phyloP scores from a whole-genome alignment of 2,888 invertebrate genomes.

The Dinocampus coccinellae region DNA sequence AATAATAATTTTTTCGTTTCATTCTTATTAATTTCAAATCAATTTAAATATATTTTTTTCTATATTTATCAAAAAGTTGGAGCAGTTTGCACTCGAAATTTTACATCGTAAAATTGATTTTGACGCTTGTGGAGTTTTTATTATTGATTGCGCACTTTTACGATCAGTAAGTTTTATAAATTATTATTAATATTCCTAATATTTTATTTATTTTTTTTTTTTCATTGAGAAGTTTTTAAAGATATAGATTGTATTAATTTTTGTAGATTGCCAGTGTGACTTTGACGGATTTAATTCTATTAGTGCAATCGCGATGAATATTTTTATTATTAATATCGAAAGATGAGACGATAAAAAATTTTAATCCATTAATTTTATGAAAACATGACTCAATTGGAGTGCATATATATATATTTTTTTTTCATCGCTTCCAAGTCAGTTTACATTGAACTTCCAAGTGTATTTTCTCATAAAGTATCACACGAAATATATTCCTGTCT shows the following conservation, averaged over 20 bases:
- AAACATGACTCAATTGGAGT: too few relatives aligned
- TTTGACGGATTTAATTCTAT: background rate
- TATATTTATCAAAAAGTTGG: background rate
- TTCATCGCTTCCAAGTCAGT: too few relatives aligned
- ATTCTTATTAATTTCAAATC: background rate
- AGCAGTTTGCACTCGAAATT: background rate
- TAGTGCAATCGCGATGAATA: background rate
- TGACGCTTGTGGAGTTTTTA: background rate
- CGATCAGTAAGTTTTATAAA: background rate
- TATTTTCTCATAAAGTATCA: too few relatives aligned
- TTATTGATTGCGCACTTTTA: background rate
- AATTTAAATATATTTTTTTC: too few relatives aligned
- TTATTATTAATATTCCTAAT: too few relatives aligned
- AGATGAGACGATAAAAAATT: too few relatives aligned
- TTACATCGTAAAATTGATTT: background rate
- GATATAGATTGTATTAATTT: too few relatives aligned
- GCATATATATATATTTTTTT: too few relatives aligned
- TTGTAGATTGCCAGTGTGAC: background rate
- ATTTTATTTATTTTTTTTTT: background rate
- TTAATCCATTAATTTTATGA: too few relatives aligned
- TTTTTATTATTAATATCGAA: too few relatives aligned
- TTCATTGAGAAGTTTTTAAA: background rate
- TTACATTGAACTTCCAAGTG: too few relatives aligned
- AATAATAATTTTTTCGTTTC: background rate
- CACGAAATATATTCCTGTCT: too few relatives aligned